These are phyloP conservation scores for Spheniscus humboldti DNA, from an alignment of 2,797 vertebrate genomes.

Conservation along the genomic window DNA sequence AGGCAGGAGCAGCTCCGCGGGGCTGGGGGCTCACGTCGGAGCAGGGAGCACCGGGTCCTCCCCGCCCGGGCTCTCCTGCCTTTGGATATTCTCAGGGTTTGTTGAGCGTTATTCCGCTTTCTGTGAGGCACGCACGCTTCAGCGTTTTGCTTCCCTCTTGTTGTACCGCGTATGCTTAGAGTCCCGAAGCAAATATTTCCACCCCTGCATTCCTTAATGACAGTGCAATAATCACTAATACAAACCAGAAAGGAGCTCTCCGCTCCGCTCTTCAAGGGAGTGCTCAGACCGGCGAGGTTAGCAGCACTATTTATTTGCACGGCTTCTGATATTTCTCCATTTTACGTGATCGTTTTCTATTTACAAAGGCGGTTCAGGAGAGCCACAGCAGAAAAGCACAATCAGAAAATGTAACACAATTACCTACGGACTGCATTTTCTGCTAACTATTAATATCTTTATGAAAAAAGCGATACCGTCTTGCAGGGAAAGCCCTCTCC, in stretches of 20 bases:
- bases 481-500: background rate
- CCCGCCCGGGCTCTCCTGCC: background rate
- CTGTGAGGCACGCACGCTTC: background rate
- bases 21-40: background rate
- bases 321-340: background rate
- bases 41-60: background rate
- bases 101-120: background rate
- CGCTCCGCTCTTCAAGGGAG: background rate
- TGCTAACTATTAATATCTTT: background rate
- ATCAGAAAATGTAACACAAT: background rate
- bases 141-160: background rate
- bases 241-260: background rate
- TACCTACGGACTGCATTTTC: background rate
- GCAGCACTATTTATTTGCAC: background rate
- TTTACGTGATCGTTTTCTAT: background rate
- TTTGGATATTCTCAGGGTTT: rapidly evolving
- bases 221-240: background rate
- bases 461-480: background rate
- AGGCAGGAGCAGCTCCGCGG: background rate
- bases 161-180: background rate
- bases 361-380: background rate
- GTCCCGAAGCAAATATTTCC: background rate
- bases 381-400: background rate
- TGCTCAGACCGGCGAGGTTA: background rate
- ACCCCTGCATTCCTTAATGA: constrained; percentile 10